Base-by-base conservation (phyloP, 1,140 invertebrate genomes). In the Tachypleus tridentatus region DNA sequence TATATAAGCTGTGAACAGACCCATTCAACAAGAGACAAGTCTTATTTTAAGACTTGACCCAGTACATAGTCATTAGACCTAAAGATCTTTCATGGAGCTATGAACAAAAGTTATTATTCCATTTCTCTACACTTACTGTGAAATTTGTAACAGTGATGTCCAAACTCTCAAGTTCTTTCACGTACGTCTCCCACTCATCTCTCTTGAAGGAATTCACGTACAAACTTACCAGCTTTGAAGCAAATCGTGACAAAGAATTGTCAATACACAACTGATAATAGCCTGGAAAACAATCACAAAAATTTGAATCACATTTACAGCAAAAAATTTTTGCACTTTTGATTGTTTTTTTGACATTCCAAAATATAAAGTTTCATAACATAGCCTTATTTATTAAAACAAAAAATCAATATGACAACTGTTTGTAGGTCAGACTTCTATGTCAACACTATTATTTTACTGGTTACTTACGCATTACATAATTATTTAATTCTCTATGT, bases 231-330 rank as follows among this genome's bases (percentile, higher is more conserved):
- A 97, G 76, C 79, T 97, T 97, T 8, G 85, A 86, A 50, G 91
- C 88, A 79, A 94, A 96, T 74, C 89, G 81, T 5, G 91, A 94
- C 72, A 94, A 93, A 71, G 93, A 90, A 79, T 97, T 97, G 76
- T 97, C 92, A 63, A 97, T 86, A 77, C 94, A 97, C 47, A 97
- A 85, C n/a, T 86, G 86, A 73, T 95, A 97, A 74, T 74, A 71
- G 5, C 78, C 78, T 79, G 68, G 3, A 68, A 69, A 52, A 73
- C 52, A 61, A 63, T 57, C 63, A 51, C 50, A 53, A 60, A 64
- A 60, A 60, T 49, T 9, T 57, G 29, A 54, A 49, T 10, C 48
- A 54, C 8, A 9, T 56, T 56, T 62, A 6, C 58, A 61, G 9
- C 4, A 57, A 54, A 61, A 64, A 4, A 56, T 57, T 54, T 29